These are phyloP conservation scores for Narcine bancroftii DNA, from an alignment of 2,113 vertebrate genomes.

Conservation along the genomic window DNA sequence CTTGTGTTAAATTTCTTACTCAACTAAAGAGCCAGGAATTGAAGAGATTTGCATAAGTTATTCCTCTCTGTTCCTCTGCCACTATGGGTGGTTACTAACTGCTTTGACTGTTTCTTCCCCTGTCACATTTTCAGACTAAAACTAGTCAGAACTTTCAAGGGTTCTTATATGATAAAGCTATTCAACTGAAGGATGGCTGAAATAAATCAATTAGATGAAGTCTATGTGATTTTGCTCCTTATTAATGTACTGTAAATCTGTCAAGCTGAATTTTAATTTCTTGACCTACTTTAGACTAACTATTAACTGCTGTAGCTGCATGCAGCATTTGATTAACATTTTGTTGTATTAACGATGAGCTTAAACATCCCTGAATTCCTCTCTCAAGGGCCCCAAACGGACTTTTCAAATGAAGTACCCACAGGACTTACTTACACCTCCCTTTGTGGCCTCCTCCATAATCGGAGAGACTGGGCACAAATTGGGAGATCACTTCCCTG, in stretches of 20 bases:
- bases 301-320: not conserved
- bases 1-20: conserved; percentile 1
- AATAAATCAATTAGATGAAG: not conserved
- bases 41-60: not conserved
- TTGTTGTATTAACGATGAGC: not conserved
- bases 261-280: not conserved
- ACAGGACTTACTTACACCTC: no score
- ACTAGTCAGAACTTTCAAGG: not conserved
- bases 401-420: no score
- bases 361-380: not conserved
- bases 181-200: not conserved
- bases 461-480: no score
- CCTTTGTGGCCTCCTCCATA: no score
- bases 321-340: not conserved
- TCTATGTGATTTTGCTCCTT: not conserved
- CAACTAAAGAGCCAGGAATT: conserved; percentile 11
- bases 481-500: no score
- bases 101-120: conserved; percentile 5
- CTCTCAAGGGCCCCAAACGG: no score
- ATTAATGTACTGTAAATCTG: not conserved
- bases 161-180: not conserved
- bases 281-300: not conserved
- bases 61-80: not conserved
- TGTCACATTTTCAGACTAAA: conserved; percentile 20
- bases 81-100: conserved; percentile 11